Percentiles rank a stretch among this genome's conserved stretches.
These are phyloP conservation scores for Leucozona laternaria DNA, from an alignment of 2,888 invertebrate genomes.

Conservation along the genomic window DNA sequence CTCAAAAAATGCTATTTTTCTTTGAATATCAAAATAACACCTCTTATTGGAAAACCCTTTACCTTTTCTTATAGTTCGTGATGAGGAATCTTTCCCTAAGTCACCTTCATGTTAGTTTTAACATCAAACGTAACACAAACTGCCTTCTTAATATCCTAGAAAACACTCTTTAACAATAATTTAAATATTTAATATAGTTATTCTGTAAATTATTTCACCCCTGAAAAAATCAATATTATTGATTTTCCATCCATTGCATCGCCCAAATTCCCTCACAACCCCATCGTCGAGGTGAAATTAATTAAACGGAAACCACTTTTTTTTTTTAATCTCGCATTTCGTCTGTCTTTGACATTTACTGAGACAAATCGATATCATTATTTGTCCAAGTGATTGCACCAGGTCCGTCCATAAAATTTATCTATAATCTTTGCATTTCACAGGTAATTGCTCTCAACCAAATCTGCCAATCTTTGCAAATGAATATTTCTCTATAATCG, in stretches of 20 bases:
- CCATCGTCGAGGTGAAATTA: background rate
- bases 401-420: constrained; percentile 22
- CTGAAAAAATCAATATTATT: background rate
- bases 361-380: constrained; percentile 32
- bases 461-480: constrained; percentile 37
- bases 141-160: no score
- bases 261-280: background rate
- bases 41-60: no score
- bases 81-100: no score
- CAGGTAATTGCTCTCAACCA: constrained; percentile 54
- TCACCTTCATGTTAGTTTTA: no score
- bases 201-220: no score
- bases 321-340: background rate
- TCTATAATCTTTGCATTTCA: constrained; percentile 50
- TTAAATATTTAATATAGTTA: no score
- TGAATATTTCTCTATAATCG: constrained; percentile 33
- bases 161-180: no score
- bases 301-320: background rate
- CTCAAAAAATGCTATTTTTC: no score
- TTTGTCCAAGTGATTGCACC: constrained; percentile 26
- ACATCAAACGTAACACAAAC: no score
- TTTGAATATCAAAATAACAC: no score
- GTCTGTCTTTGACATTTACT: constrained; percentile 21
- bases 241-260: background rate
- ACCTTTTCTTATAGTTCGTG: no score